Evolutionary conservation across 2,113 vertebrate genomes (phyloP).

Genomic region (Motacilla tschutschensis): DNA sequence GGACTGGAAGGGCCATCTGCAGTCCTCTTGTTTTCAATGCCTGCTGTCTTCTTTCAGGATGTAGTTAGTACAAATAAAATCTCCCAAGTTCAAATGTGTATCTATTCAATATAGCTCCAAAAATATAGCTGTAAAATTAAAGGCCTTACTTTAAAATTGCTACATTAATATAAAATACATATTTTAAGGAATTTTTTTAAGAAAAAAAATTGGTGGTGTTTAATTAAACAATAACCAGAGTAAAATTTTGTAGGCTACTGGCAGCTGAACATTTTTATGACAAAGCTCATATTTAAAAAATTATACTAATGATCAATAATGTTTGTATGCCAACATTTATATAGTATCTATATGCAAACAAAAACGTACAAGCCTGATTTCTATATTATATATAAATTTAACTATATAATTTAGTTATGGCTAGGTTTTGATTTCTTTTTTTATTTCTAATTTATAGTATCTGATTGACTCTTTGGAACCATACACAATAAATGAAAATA

Average conservation of each 20-base stretch:
- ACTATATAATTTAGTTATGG: neutral
- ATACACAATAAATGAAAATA: slow-evolving; percentile 46
- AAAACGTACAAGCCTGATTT: neutral
- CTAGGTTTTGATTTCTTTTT: neutral
- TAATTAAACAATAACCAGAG: neutral
- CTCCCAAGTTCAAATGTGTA: neutral
- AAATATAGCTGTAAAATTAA: neutral
- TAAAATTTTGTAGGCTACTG: neutral
- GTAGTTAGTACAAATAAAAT: neutral
- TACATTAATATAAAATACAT: neutral
- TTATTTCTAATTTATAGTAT: slow-evolving; percentile 71
- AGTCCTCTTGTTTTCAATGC: neutral
- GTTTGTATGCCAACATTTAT: neutral
- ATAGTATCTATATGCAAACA: neutral
- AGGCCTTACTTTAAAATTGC: neutral
- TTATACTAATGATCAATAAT: neutral
- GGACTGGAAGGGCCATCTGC: neutral
- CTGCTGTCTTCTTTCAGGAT: neutral
- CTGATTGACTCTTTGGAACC: slow-evolving; percentile 55
- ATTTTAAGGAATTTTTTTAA: neutral
- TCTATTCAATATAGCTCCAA: neutral
- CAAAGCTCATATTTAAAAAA: neutral
- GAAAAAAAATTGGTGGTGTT: neutral
- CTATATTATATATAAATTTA: neutral
- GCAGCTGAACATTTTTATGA: neutral